Percentiles rank a stretch among this genome's conserved stretches.
Conservation (phyloP, 53 echinoderm and acorn worm genomes). For the Arbacia lixula region DNA sequence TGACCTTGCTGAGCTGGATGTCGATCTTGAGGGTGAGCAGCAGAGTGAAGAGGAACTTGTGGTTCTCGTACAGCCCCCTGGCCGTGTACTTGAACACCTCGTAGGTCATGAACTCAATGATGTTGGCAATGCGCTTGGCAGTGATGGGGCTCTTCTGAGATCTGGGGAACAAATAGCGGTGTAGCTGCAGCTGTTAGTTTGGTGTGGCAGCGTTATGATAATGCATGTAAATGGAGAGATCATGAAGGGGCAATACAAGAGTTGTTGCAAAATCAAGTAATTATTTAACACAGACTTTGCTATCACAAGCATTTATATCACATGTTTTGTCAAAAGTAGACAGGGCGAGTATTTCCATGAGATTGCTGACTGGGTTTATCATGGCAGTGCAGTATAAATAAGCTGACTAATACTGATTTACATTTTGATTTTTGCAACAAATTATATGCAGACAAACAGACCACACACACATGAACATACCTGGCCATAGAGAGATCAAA, state of each 20-base stretch:
- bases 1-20: conserved; percentile 89
- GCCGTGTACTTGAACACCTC: conserved; percentile 95
- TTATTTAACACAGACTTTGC: no score
- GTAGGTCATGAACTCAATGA: conserved; percentile 97
- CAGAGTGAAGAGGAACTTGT: conserved; percentile 98
- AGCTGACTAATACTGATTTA: no score
- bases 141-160: conserved; percentile 97
- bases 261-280: no score
- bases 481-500: conserved; percentile 98
- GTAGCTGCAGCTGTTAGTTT: no score
- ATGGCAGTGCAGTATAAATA: no score
- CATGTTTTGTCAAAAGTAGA: no score
- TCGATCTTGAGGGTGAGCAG: conserved; percentile 98
- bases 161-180: conserved; percentile 55
- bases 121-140: conserved; percentile 92
- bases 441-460: not conserved
- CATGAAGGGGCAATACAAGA: no score
- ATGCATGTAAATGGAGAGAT: no score
- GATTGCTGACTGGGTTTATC: no score
- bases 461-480: conserved; percentile 45
- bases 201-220: no score
- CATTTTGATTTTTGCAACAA: not conserved
- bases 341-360: no score
- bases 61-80: conserved; percentile 97
- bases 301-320: no score